Evolutionary conservation across 2,888 invertebrate genomes (phyloP), one percentile per base, ranked within the genome.

Genomic region (Chouioia cunea): DNA sequence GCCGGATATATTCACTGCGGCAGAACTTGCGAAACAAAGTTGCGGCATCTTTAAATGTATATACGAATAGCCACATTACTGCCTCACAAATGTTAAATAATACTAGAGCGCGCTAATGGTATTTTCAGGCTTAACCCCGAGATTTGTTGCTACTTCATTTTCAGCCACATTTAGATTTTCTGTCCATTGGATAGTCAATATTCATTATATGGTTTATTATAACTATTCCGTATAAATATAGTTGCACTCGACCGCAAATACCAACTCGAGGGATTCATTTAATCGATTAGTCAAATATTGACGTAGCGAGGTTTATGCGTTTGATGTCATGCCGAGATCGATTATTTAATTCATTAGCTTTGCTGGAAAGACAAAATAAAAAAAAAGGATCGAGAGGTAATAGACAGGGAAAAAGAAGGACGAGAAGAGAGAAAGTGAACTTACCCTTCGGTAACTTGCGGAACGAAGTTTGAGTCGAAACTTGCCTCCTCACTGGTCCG

Each of bases 371-470:
- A 1, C 12, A 43, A 46, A 36, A 23, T 15, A 36, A 2, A n/a
- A 50, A 8, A 58, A 12, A 12, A 67, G 43, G 43, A 6, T 18
- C 16, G 50, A 56, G 43, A 27, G 58, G 44, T 16, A 20, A 43
- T 46, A 23, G 20, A 18, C 2, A 27, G 18, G 20, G 23, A 6
- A 54, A 8, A 16, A 52, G 59, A 43, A 8, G 20, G 36, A 23
- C 18, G 48, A 22, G 22, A 6, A 22, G 48, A 57, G 50, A 57
- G 66, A 70, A 48, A 65, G 65, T 54, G 36, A 74, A 74, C 75
- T 75, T 71, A 75, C 75, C 75, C 74, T 50, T 65, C 63, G 59
- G 64, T 66, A 71, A 70, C 57, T 75, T 68, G 62, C 23, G 70
- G 65, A 56, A 71, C 68, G 46, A 73, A 74, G 72, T 75, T 75